Evolutionary conservation across 2,797 vertebrate species (phyloP).

Genomic region (Hyperoplus immaculatus): DNA sequence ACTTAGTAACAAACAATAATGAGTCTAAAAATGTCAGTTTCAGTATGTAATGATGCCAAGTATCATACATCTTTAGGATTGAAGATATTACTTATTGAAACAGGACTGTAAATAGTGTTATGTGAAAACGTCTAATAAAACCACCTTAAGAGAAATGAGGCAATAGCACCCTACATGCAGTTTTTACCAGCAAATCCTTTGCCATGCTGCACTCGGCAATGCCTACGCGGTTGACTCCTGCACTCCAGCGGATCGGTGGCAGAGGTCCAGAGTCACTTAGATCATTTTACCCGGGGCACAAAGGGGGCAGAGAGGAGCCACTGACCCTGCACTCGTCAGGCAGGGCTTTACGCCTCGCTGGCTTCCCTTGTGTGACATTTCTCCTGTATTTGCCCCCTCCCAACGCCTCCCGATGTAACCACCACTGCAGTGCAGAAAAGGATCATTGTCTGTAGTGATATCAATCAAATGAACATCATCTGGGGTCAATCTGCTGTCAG

Average conservation of each 20-base stretch:
- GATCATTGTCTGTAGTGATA: conserved; percentile 85
- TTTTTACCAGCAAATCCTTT: conserved; percentile 68
- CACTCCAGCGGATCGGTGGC: conserved; percentile 82
- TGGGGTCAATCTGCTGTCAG: conserved; percentile 86
- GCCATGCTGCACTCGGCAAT: conserved; percentile 66
- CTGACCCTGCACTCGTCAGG: conserved; percentile 79
- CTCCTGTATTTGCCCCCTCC: conserved; percentile 80
- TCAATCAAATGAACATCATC: conserved; percentile 88
- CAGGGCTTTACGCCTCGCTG: conserved; percentile 85
- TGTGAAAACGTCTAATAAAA: conserved; percentile 32
- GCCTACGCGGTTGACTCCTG: conserved; percentile 79
- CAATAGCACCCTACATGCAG: conserved; percentile 49
- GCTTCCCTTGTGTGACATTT: conserved; percentile 87
- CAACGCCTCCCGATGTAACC: conserved; percentile 73
- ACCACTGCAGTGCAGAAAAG: conserved; percentile 80
- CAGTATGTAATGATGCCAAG: not conserved
- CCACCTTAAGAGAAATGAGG: conserved; percentile 30
- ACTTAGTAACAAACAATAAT: too few relatives aligned
- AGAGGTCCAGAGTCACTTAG: conserved; percentile 89
- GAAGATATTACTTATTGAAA: conserved; percentile 13
- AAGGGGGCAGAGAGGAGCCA: conserved; percentile 84
- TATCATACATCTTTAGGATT: conserved; percentile 1
- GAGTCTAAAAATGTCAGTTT: conserved; percentile 3
- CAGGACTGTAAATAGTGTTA: conserved; percentile 10
- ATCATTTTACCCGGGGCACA: conserved; percentile 89